Evolutionary conservation across 2,888 invertebrate genomes (phyloP), one percentile per base, ranked within the genome.

Genomic region (Apamea anceps): DNA sequence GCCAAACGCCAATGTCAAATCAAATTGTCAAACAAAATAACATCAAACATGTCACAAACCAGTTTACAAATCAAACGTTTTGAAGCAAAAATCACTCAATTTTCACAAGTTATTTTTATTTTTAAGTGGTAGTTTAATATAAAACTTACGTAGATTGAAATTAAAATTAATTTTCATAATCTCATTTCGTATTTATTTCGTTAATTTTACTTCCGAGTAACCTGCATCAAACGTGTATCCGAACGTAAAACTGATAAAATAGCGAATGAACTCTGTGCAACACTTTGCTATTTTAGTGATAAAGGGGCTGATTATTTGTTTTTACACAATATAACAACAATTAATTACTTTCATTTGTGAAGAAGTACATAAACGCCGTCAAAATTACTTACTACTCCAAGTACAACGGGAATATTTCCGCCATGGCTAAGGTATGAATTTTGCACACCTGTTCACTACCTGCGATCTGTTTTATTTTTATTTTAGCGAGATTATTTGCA

Each of bases 311-410:
- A 70, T 51, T 78, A 72, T 51, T 76, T 76, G 65, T 76, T 77
- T 54, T 72, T n/a, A 25, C 13, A 62, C 71, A 67, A 6, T 32
- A 42, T 32, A 79, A 54, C 57, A 77, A 79, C 42, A 42, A 68
- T 21, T 68, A 45, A 71, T 77, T 70, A 15, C 4, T 75, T 83
- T 63, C 81, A 71, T 79, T 86, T 85, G 78, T 71, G 72, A 87
- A 88, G 83, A 83, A 84, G 89, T 80, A 74, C 73, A 85, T 86
- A 89, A 89, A 94, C 89, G 90, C 92, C 94, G 94, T 88, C 97
- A 97, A 97, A 97, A 98, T 98, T 97, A 97, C 96, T 95, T 97
- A 97, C 97, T 97, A 97, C 95, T 97, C 97, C 90, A 98, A 98
- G 97, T 97, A 97, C 94, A 97, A 97, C 96, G 97, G 97, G 93